Evolutionary conservation across 2,797 vertebrate genomes (phyloP).

Genomic region (Melanotaenia maccullochi): DNA sequence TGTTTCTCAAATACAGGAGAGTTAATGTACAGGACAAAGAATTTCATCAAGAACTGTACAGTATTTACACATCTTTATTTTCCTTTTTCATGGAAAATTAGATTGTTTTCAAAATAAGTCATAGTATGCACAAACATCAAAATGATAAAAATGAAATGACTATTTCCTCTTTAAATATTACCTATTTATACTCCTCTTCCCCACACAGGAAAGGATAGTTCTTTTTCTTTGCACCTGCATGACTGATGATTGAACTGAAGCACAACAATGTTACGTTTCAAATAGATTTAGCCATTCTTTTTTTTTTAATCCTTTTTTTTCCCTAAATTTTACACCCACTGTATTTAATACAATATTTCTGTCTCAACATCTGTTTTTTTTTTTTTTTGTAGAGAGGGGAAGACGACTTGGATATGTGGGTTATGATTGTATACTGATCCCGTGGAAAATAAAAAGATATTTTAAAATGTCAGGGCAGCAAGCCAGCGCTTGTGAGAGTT

Average conservation of each 20-base stretch:
- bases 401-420: slow-evolving; percentile 82
- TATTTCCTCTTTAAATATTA: slow-evolving; percentile 88
- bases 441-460: slow-evolving; percentile 77
- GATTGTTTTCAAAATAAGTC: slow-evolving; percentile 89
- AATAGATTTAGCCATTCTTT: slow-evolving; percentile 75
- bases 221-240: slow-evolving; percentile 81
- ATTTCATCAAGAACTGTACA: slow-evolving; percentile 89
- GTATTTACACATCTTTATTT: slow-evolving; percentile 85
- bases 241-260: slow-evolving; percentile 84
- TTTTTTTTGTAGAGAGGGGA: slow-evolving; percentile 73
- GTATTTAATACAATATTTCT: slow-evolving; percentile 72
- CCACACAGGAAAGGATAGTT: slow-evolving; percentile 79
- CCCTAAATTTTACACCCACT: slow-evolving; percentile 77
- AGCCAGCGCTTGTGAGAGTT: slow-evolving; percentile 80
- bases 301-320: slow-evolving; percentile 6
- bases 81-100: slow-evolving; percentile 85
- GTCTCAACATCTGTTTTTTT: slow-evolving; percentile 60
- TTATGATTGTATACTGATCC: slow-evolving; percentile 79
- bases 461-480: slow-evolving; percentile 82
- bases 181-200: slow-evolving; percentile 84
- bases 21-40: slow-evolving; percentile 88
- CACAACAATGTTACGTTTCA: slow-evolving; percentile 84
- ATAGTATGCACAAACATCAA: slow-evolving; percentile 87
- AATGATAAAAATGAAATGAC: slow-evolving; percentile 87
- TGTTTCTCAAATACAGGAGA: slow-evolving; percentile 90